Conservation (phyloP, 2,113 vertebrate genomes). For the Rattus rattus region DNA sequence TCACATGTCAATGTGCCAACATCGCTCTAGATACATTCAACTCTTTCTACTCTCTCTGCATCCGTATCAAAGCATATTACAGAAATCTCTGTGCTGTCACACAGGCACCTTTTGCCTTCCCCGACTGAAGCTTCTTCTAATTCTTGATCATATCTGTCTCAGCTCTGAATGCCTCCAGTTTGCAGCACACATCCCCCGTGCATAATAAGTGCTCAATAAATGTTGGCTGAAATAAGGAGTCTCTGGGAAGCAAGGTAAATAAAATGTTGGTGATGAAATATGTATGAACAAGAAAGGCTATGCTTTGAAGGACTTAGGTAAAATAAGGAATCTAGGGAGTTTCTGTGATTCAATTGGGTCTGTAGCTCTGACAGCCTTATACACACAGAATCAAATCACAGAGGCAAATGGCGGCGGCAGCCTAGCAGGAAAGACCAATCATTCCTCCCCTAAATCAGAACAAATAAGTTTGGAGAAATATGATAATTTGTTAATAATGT, state of each 20-base stretch:
- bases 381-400: conserved; percentile 68
- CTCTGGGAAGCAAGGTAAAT: conserved; percentile 46
- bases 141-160: conserved; percentile 17
- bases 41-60: neutral
- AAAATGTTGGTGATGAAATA: conserved; percentile 57
- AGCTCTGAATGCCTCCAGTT: neutral
- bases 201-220: conserved; percentile 54
- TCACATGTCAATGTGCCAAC: neutral
- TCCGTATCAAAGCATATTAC: neutral
- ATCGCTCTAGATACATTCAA: neutral
- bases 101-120: neutral
- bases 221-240: conserved; percentile 44
- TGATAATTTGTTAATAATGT: conserved; percentile 62
- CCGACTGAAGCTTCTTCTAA: neutral
- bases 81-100: conserved; percentile 18
- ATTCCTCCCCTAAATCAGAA: neutral
- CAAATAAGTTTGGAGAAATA: conserved; percentile 69
- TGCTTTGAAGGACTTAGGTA: conserved; percentile 49
- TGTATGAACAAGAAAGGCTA: conserved; percentile 18
- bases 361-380: conserved; percentile 44
- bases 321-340: conserved; percentile 66
- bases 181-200: neutral
- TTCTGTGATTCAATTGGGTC: conserved; percentile 53
- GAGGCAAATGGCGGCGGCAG: conserved; percentile 31
- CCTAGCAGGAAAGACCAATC: conserved; percentile 19